Evolutionary conservation across 2,888 invertebrate genomes (phyloP), one percentile per base, ranked within the genome.

Genomic region (Tuberolachnus salignus): DNA sequence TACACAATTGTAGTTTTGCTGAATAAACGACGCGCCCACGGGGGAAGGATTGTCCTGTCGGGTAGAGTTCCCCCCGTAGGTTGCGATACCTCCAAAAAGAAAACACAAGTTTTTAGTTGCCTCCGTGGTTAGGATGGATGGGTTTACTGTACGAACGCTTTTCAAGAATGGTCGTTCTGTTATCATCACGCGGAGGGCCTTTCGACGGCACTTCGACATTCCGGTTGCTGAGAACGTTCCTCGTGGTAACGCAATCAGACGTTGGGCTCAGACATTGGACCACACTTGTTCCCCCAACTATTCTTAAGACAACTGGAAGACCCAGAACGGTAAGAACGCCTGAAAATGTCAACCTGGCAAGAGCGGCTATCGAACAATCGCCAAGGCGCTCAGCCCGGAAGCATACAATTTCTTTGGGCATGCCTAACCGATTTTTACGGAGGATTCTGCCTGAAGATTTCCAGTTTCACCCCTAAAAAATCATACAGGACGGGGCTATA

Each of bases 291-390:
- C n/a, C 8, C 19, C 51, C 34, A 14, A 11, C 44, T 53, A 69
- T 8, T 69, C 19, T 0, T n/a, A 14, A 26, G 69, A 44, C 19
- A 63, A 46, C 14, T 19, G 34, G 19, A 69, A 6, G 46, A 53
- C 34, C 34, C 34, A 53, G n/a, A n/a, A n/a, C n/a, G n/a, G n/a
- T n/a, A n/a, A n/a, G n/a, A n/a, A n/a, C n/a, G n/a, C n/a, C n/a
- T 51, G 53, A 61, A 91, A 83, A 83, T 82, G 81, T 83, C 63
- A 83, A 83, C 64, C 80, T 81, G 80, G 83, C 83, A 75, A 83
- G 82, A 81, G 80, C 64, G 64, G 80, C 83, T 80, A 70, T 84
- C 11, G 73, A 82, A 81, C 82, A 46, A 80, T n/a, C 81, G 46
- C 83, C 82, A 71, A 59, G 67, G 80, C 82, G 82, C 74, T 84